Percentiles rank a stretch among this genome's conserved stretches.
These are phyloP conservation scores for Emydocephalus ijimae DNA, from an alignment of 2,113 vertebrate genomes.

Conservation along the genomic window DNA sequence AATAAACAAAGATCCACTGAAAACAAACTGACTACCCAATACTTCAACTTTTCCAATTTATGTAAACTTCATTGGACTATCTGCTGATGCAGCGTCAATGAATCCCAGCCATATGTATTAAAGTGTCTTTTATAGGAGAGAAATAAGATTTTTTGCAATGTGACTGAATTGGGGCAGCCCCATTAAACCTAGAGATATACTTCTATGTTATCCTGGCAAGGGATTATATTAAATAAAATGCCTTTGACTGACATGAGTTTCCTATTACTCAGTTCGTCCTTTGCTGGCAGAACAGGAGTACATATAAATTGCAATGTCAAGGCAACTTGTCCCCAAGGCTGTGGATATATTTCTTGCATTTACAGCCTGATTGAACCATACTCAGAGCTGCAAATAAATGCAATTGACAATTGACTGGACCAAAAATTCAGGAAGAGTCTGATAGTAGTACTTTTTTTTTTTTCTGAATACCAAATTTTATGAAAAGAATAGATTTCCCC, in stretches of 20 bases:
- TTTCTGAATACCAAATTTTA: neutral
- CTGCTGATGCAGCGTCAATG: constrained; percentile 23
- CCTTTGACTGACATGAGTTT: constrained; percentile 63
- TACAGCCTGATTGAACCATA: neutral
- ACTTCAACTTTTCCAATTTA: constrained; percentile 33
- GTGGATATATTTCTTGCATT: neutral
- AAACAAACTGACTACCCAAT: constrained; percentile 22
- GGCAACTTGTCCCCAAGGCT: constrained; percentile 16
- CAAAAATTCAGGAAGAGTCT: neutral
- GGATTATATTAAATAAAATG: constrained; percentile 63
- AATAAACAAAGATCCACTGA: constrained; percentile 27
- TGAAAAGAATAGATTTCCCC: neutral
- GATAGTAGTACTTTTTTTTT: too few species aligned
- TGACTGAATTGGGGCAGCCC: constrained; percentile 57
- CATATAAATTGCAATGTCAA: constrained; percentile 37
- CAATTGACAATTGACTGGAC: neutral
- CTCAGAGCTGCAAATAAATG: neutral
- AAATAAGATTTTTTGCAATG: constrained; percentile 34
- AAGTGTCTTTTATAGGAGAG: constrained; percentile 21
- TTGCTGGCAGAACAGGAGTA: constrained; percentile 58
- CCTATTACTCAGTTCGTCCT: constrained; percentile 62
- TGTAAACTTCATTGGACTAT: constrained; percentile 35
- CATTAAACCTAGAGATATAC: constrained; percentile 59
- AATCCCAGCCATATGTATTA: neutral
- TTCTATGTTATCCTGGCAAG: constrained; percentile 60